A percentile compares a stretch with the other conserved stretches of the same genome.
These are phyloP conservation scores for Cepaea hortensis DNA, from an alignment of 2,888 invertebrate species.

Conservation along the genomic window DNA sequence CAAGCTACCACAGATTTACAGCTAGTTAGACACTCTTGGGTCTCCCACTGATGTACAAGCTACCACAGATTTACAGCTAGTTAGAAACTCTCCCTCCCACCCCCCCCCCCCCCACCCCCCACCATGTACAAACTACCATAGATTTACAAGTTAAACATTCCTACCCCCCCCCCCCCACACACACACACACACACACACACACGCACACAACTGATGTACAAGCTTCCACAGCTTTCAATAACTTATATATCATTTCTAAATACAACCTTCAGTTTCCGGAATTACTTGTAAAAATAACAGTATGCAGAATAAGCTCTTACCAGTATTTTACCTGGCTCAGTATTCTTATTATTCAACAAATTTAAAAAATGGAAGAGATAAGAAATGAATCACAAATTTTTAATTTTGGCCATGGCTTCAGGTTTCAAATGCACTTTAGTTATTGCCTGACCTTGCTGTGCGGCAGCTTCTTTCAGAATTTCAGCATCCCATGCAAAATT, in stretches of 20 bases:
- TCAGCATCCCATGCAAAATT: slow-evolving; percentile 83
- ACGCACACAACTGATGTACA: neutral
- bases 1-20: too few relatives aligned
- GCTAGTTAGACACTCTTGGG: too few relatives aligned
- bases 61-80: too few relatives aligned
- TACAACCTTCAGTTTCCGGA: neutral
- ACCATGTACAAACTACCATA: too few relatives aligned
- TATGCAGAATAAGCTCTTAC: neutral
- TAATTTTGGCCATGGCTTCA: slow-evolving; percentile 79
- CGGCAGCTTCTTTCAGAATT: slow-evolving; percentile 66
- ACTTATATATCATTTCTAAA: neutral
- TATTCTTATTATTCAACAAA: neutral
- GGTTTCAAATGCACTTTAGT: slow-evolving; percentile 82
- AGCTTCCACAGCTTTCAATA: neutral
- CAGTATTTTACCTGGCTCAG: neutral
- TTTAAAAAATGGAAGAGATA: neutral
- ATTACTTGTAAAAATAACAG: neutral
- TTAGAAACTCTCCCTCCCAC: too few relatives aligned
- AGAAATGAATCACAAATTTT: slow-evolving; percentile 36
- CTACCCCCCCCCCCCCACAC: too few relatives aligned
- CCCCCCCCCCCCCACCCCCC: too few relatives aligned
- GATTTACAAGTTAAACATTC: neutral
- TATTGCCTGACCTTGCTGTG: slow-evolving; percentile 62
- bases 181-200: too few relatives aligned
- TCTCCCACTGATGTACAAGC: too few relatives aligned